Conservation (phyloP, 2,888 invertebrate genomes). For the Crioceris asparagi region DNA sequence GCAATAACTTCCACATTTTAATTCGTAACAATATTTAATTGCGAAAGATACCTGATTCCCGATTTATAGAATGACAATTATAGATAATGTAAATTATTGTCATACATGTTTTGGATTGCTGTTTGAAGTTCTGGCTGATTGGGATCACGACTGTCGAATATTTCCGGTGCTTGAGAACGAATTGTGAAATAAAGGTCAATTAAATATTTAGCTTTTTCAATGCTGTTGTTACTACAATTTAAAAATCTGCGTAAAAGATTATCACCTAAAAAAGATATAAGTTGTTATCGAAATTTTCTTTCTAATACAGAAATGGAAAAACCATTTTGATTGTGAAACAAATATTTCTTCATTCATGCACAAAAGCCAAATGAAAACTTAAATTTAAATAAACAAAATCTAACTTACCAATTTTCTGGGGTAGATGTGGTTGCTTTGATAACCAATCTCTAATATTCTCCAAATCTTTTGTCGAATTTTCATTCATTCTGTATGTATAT, state of each 20-base stretch:
- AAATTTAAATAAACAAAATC: too few species aligned
- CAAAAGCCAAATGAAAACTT: too few species aligned
- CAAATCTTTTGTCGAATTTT: slow-evolving; percentile 40
- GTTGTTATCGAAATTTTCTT: too few species aligned
- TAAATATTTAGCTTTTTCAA: slow-evolving; percentile 46
- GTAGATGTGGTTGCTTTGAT: slow-evolving; percentile 52
- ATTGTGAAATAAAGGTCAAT: slow-evolving; percentile 44
- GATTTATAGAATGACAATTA: too few species aligned
- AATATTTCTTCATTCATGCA: too few species aligned
- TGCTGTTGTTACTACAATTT: slow-evolving; percentile 43
- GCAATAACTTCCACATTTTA: too few species aligned
- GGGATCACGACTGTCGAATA: slow-evolving; percentile 51
- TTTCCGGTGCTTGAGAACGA: slow-evolving; percentile 47
- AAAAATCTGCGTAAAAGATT: slow-evolving; percentile 46
- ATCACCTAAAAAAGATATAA: slow-evolving; percentile 40
- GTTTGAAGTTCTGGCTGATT: slow-evolving; percentile 42
- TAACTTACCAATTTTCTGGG: slow-evolving; percentile 52
- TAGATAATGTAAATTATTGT: too few species aligned
- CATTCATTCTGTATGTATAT: too few species aligned
- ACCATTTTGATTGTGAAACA: neutral
- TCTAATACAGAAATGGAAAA: neutral
- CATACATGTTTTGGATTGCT: slow-evolving; percentile 47
- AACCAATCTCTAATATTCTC: slow-evolving; percentile 48
- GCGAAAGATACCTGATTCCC: too few species aligned
- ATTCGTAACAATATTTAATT: too few species aligned